Evolutionary conservation across 2,113 vertebrate species (phyloP), one percentile per base, ranked within the genome.

Genomic region (Xyliphius kryptos): DNA sequence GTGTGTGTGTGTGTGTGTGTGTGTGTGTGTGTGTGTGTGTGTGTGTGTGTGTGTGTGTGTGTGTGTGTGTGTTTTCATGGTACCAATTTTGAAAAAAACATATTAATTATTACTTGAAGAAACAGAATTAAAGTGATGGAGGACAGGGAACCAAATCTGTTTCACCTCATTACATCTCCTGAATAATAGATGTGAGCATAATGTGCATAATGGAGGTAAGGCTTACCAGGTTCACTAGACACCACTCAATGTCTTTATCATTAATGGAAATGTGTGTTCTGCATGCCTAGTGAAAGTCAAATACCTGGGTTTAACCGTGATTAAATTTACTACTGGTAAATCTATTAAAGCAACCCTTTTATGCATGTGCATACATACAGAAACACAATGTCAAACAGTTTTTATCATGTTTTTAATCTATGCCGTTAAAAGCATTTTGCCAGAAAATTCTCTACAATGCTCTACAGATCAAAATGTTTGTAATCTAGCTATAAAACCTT

Each of bases 111-210:
- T 53, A 37, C 55, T 52, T 68, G 44, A 22, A 32, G 49, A 40
- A 59, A 54, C 58, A 50, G 41, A 67, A 53, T 55, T 53, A 48
- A 66, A 74, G 47, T 67, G 59, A 67, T 26, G 17, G 49, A 41
- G 36, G 22, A 17, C 51, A 60, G 36, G 63, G 38, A 43, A 51
- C 40, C 11, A 44, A 60, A 60, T 59, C 43, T 47, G 64, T 63
- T 55, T 67, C 55, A 22, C 26, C 14, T 49, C 50, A 67, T 74
- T 70, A 70, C 46, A 10, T 56, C 50, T 58, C 56, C 67, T 69
- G 56, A 62, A 67, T 67, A 63, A 63, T 70, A 59, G 53, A 67
- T 47, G 36, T 10, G 2, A 55, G 63, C 40, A 37, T 67, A 58
- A 72, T 58, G 40, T 67, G 57, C 40, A n/a, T 55, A 57, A 71